phyloP scores from a whole-genome alignment of 1,140 invertebrate species.

The Drosophila malerkotliana region DNA sequence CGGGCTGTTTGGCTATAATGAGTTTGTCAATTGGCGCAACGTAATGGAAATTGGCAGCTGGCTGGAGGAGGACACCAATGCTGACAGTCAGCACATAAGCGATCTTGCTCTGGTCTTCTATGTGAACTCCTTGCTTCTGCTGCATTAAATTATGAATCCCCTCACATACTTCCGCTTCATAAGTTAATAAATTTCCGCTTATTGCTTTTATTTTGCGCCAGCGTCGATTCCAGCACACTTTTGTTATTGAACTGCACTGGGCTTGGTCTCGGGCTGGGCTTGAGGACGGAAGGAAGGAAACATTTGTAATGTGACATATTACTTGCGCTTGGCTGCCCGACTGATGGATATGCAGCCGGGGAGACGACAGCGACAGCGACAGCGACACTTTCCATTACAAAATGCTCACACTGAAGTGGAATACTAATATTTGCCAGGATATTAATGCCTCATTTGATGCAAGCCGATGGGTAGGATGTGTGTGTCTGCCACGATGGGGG shows the following conservation, averaged over 20 bases:
- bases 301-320: slow-evolving; percentile 80
- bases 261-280: neutral
- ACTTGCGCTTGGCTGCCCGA: slow-evolving; percentile 65
- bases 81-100: slow-evolving; percentile 54
- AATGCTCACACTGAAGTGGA: slow-evolving; percentile 79
- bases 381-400: slow-evolving; percentile 78
- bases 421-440: slow-evolving; percentile 80
- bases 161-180: slow-evolving; percentile 38
- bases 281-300: slow-evolving; percentile 24
- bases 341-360: slow-evolving; percentile 63
- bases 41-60: slow-evolving; percentile 72
- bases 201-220: slow-evolving; percentile 60
- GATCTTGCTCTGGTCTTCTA: slow-evolving; percentile 71
- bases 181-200: slow-evolving; percentile 69
- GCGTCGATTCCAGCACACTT: slow-evolving; percentile 42
- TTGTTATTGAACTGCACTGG: slow-evolving; percentile 64
- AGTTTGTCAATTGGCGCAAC: slow-evolving; percentile 78
- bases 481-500: slow-evolving; percentile 16
- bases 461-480: slow-evolving; percentile 23
- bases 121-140: slow-evolving; percentile 65
- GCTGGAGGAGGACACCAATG: slow-evolving; percentile 41
- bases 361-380: slow-evolving; percentile 5
- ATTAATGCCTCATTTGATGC: slow-evolving; percentile 82
- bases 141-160: slow-evolving; percentile 41
- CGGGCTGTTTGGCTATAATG: slow-evolving; percentile 71